Evolutionary conservation across 2,113 vertebrate species (phyloP).

Genomic region (Lota lota): DNA sequence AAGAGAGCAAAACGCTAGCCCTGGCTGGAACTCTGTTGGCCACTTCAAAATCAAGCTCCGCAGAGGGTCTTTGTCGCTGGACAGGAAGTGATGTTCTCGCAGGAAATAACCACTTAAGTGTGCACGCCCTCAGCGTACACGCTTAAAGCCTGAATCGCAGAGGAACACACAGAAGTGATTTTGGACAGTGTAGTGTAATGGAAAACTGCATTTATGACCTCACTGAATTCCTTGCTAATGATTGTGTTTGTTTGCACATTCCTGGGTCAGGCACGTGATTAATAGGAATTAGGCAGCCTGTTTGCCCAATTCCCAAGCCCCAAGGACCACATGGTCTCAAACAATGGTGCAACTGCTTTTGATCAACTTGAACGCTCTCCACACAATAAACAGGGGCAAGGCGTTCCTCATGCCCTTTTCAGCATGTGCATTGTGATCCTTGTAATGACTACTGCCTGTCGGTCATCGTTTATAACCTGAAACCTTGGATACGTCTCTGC

Average conservation of each 20-base stretch:
- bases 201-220: slow-evolving; percentile 18
- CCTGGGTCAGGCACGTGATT: not conserved
- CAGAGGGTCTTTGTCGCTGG: not conserved
- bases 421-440: too few species aligned
- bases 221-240: slow-evolving; percentile 17
- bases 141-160: too few species aligned
- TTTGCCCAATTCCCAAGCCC: not conserved
- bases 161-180: not conserved
- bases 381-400: too few species aligned
- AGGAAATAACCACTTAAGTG: not conserved
- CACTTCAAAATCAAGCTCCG: not conserved
- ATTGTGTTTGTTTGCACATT: not conserved
- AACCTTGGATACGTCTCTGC: not conserved
- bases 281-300: not conserved
- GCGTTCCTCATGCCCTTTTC: too few species aligned
- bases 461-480: not conserved
- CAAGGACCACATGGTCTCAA: not conserved
- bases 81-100: not conserved
- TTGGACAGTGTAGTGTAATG: slow-evolving; percentile 1
- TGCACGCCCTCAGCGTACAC: not conserved
- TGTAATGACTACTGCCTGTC: not conserved
- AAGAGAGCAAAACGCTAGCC: not conserved
- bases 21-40: not conserved
- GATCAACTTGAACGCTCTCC: too few species aligned
- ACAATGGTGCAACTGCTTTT: not conserved